Percentiles rank a stretch among this genome's conserved stretches.
Conservation (phyloP, 2,888 invertebrate genomes). For the Mythimna lalbum region DNA sequence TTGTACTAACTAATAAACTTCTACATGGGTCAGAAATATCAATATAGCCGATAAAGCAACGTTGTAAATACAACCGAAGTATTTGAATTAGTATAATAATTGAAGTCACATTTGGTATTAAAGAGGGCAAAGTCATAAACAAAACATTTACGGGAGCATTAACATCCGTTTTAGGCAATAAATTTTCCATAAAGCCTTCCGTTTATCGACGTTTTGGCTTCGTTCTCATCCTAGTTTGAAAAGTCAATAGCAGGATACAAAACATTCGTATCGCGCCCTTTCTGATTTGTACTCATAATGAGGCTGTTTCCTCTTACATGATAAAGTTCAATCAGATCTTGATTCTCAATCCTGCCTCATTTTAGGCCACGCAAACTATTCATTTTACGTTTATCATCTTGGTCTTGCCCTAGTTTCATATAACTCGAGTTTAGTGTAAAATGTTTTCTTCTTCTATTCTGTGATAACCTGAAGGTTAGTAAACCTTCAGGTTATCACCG, state of each 20-base stretch:
- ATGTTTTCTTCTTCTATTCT: background rate
- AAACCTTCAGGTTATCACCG: background rate
- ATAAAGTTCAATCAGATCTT: conserved; percentile 21
- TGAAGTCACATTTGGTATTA: conserved; percentile 9
- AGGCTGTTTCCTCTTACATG: background rate
- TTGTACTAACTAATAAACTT: conserved; percentile 7
- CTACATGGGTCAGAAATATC: background rate
- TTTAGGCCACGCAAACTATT: background rate
- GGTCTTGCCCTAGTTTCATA: background rate
- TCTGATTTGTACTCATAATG: background rate
- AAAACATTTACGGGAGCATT: background rate
- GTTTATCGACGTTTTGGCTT: background rate
- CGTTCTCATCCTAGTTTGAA: conserved; percentile 27
- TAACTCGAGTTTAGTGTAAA: no score
- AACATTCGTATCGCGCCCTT: conserved; percentile 17
- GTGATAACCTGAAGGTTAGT: no score
- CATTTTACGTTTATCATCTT: background rate
- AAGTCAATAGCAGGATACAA: conserved; percentile 49
- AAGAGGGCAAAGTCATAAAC: background rate
- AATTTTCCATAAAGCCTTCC: conserved; percentile 9
- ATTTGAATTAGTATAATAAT: no score
- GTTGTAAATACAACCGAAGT: background rate
- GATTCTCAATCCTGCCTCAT: background rate
- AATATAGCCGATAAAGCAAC: background rate
- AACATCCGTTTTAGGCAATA: background rate